Evolutionary conservation across 1,140 invertebrate species (phyloP).

Genomic region (Scaptomyza graminum): DNA sequence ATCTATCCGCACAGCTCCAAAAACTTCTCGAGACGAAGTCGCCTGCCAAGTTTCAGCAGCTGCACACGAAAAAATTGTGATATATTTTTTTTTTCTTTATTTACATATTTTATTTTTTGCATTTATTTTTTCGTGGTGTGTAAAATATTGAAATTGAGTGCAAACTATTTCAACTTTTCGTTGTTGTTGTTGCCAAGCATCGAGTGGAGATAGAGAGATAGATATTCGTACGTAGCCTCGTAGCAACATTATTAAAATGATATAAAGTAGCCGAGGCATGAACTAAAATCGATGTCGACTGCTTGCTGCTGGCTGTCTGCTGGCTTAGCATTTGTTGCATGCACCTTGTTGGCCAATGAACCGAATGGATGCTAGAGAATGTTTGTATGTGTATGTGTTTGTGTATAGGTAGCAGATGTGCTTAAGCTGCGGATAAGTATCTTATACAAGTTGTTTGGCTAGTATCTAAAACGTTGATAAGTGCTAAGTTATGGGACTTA

Average conservation of each 20-base stretch:
- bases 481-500: conserved; percentile 50
- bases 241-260: conserved; percentile 80
- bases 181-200: conserved; percentile 29
- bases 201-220: conserved; percentile 26
- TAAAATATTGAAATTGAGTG: conserved; percentile 82
- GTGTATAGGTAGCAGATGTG: conserved; percentile 43
- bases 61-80: conserved; percentile 26
- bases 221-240: conserved; percentile 31
- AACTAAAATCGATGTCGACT: conserved; percentile 47
- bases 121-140: conserved; percentile 34
- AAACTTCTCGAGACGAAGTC: conserved; percentile 27
- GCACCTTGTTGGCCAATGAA: conserved; percentile 67
- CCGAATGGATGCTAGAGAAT: conserved; percentile 32
- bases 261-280: conserved; percentile 75
- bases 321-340: conserved; percentile 58
- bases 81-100: conserved; percentile 26
- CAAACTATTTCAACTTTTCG: conserved; percentile 73
- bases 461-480: conserved; percentile 53
- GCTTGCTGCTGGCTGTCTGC: background rate
- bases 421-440: conserved; percentile 50
- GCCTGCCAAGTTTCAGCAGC: conserved; percentile 58
- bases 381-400: too few relatives aligned
- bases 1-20: conserved; percentile 11
- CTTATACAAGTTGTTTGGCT: conserved; percentile 51
- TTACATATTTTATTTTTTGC: conserved; percentile 23